Base-by-base conservation (phyloP, 2,797 vertebrate genomes). In the Cetoscarus ocellatus region DNA sequence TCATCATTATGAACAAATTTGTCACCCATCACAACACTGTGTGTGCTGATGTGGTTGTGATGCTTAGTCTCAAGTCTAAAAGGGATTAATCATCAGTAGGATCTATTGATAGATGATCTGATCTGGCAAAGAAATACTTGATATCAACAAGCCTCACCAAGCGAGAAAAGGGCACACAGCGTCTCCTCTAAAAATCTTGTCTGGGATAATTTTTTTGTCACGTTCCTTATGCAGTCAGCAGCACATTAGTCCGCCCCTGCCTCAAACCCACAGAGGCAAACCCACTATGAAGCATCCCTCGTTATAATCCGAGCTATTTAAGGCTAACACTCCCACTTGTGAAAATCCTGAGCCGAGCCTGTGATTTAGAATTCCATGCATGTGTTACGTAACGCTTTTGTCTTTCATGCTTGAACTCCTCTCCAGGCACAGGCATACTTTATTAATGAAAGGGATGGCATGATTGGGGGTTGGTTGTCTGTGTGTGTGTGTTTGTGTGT, bases 301-400 rank as follows among this genome's bases (percentile, higher is more conserved):
- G 2, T 86, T 81, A 73, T 89, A 89, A 89, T 90, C 83, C 19
- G 5, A 79, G 83, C 88, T 93, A 91, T 93, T 91, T 92, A 80
- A 77, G 83, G 82, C 76, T 60, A 80, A 77, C 80, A 82, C 86
- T 85, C 90, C 87, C 86, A 89, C 88, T 89, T 85, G 83, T 89
- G 68, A 92, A 87, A 90, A 86, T 75, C 87, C 83, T 67, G 81
- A 91, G 86, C 84, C n/a, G 36, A 79, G 87, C 83, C 81, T 81
- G 74, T 64, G 73, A 85, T 93, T 93, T 90, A 86, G 78, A 91
- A 91, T 94, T 94, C 88, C 84, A 82, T 91, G 91, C 88, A 78
- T 80, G 82, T 7, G 57, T 95, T 94, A 93, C 77, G 63, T 93
- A 94, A 95, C 63, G 70, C 73, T 77, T 92, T 88, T 89, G 83